phyloP scores from a whole-genome alignment of 37 sponge, comb jelly and placozoan genomes.

The Eunapius fragilis region DNA sequence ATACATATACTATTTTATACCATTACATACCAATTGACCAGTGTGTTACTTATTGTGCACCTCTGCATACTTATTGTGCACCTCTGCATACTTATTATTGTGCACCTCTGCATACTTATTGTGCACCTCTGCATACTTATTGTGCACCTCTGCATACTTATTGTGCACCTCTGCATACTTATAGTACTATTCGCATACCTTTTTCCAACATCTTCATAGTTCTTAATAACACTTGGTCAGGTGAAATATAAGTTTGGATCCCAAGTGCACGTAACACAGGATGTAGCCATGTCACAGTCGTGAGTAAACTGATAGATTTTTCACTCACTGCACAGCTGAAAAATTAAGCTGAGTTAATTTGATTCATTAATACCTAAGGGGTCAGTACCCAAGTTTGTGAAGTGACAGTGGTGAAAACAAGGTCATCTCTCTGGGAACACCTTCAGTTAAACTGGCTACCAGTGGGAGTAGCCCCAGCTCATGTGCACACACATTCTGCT shows the following conservation, averaged over 20 bases:
- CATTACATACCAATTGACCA: background rate
- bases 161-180: background rate
- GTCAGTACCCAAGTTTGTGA: background rate
- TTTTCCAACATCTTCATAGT: background rate
- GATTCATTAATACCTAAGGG: too few species aligned
- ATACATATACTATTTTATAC: background rate
- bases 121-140: background rate
- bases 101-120: background rate
- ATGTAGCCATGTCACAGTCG: background rate
- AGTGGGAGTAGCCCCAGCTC: slow-evolving; percentile 3
- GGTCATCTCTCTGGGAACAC: slow-evolving; percentile 6
- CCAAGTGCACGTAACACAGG: background rate
- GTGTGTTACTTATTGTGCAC: background rate
- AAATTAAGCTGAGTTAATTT: background rate
- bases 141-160: background rate
- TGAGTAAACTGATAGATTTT: background rate
- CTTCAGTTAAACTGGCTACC: background rate
- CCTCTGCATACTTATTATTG: background rate
- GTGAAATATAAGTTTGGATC: background rate
- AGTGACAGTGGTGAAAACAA: slow-evolving; percentile 22
- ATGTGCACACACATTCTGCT: slow-evolving; percentile 19
- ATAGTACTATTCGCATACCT: background rate
- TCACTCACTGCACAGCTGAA: background rate
- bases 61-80: background rate
- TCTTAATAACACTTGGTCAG: background rate